Percentiles rank a stretch among this genome's conserved stretches.
Conservation (phyloP, 2,797 vertebrate genomes). For the Phrynocephalus forsythii region DNA sequence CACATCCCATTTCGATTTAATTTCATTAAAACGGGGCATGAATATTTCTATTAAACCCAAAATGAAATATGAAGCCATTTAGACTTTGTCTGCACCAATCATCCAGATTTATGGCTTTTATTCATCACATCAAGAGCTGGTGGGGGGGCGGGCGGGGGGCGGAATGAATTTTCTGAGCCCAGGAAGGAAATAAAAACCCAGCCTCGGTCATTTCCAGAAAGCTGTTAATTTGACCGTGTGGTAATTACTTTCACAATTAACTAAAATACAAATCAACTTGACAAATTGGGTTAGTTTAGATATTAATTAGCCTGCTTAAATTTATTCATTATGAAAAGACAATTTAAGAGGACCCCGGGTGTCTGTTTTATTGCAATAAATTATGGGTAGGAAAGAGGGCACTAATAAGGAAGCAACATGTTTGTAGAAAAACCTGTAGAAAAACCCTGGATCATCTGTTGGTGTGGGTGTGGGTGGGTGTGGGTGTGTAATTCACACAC, state of each 20-base stretch:
- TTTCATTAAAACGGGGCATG: slow-evolving; percentile 98
- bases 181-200: slow-evolving; percentile 91
- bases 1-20: slow-evolving; percentile 89
- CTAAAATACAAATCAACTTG: slow-evolving; percentile 99
- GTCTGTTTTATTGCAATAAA: slow-evolving; percentile 94
- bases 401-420: slow-evolving; percentile 74
- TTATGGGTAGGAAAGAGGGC: slow-evolving; percentile 81
- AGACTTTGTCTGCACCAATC: slow-evolving; percentile 97
- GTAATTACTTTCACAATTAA: slow-evolving; percentile 99
- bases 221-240: slow-evolving; percentile 92
- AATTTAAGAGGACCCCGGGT: slow-evolving; percentile 87
- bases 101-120: slow-evolving; percentile 96
- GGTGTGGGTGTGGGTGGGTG: too few relatives aligned
- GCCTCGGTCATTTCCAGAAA: slow-evolving; percentile 93
- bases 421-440: neutral
- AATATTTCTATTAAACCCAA: slow-evolving; percentile 99
- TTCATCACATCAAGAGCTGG: slow-evolving; percentile 95
- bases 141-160: slow-evolving; percentile 77
- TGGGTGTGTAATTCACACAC: too few relatives aligned
- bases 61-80: slow-evolving; percentile 99
- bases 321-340: slow-evolving; percentile 97
- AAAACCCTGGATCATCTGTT: neutral
- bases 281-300: slow-evolving; percentile 98
- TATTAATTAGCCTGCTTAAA: slow-evolving; percentile 95
- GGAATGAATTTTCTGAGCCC: slow-evolving; percentile 92